A percentile compares a stretch with the other conserved stretches of the same genome.
Evolutionary conservation across 2,888 invertebrate species (phyloP).

Genomic region (Luffia ferchaultella): DNA sequence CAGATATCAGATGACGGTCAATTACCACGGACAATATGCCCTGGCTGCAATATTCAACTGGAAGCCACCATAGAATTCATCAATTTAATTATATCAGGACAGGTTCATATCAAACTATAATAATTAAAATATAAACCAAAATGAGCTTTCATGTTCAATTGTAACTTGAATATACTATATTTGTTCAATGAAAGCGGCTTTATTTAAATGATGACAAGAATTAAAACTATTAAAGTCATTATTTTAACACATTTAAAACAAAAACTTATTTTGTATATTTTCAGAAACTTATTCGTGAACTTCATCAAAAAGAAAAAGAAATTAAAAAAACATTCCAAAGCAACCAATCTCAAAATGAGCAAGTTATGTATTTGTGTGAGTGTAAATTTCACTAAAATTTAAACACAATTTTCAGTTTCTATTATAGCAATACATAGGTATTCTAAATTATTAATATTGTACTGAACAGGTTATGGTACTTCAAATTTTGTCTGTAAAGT

Average conservation of each 20-base stretch:
- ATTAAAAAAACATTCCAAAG: constrained; percentile 31
- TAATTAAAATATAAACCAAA: no score
- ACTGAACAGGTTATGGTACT: no score
- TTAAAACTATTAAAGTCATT: no score
- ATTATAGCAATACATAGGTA: background rate
- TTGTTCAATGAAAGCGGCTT: no score
- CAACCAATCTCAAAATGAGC: constrained; percentile 29
- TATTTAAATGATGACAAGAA: no score
- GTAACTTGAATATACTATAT: no score
- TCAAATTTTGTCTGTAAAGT: no score
- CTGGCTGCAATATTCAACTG: constrained; percentile 78
- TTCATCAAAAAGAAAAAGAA: constrained; percentile 41
- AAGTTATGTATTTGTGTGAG: constrained; percentile 47
- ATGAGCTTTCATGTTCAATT: no score
- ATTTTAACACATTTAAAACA: no score
- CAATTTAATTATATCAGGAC: constrained; percentile 74
- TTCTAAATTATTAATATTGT: no score
- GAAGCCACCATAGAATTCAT: constrained; percentile 79
- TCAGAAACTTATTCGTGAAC: constrained; percentile 47
- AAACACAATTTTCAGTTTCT: background rate
- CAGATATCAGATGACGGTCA: constrained; percentile 76
- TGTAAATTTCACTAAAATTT: no score
- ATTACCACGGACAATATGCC: constrained; percentile 76
- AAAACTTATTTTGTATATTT: constrained; percentile 16
- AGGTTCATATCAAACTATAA: constrained; percentile 35